Percentiles rank a stretch among this genome's conserved stretches.
phyloP scores from a whole-genome alignment of 2,113 vertebrate species.

The Columbina picui region DNA sequence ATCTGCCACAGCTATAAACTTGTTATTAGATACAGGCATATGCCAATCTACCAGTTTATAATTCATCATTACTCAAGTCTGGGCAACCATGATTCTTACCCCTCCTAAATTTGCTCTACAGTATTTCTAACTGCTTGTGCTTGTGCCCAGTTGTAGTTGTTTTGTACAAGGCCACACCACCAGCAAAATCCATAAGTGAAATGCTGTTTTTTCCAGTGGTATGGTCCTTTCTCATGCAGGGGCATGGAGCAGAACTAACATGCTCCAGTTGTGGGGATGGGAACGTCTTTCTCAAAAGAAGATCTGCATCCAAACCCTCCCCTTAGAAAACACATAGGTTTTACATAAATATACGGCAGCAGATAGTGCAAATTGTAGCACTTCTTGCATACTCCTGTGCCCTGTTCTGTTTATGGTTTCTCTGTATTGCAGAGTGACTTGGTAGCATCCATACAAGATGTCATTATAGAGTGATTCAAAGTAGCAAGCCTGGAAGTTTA shows the following conservation, averaged over 20 bases:
- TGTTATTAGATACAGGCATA: background rate
- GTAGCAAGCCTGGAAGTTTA: background rate
- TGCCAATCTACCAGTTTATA: background rate
- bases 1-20: background rate
- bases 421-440: background rate
- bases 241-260: rapidly evolving
- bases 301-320: background rate
- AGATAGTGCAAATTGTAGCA: background rate
- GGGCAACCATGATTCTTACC: background rate
- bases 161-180: background rate
- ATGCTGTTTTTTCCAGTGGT: background rate
- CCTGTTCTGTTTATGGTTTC: background rate
- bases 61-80: background rate
- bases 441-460: background rate
- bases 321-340: background rate
- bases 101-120: background rate
- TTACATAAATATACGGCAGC: background rate
- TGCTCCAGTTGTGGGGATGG: background rate
- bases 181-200: background rate
- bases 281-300: background rate
- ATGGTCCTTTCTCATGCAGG: background rate
- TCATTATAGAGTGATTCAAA: background rate
- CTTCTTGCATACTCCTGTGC: background rate
- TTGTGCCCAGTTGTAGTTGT: background rate
- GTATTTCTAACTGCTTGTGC: background rate